Evolutionary conservation across 2,888 invertebrate genomes (phyloP).

Genomic region (Minunthozetes semirufus): DNA sequence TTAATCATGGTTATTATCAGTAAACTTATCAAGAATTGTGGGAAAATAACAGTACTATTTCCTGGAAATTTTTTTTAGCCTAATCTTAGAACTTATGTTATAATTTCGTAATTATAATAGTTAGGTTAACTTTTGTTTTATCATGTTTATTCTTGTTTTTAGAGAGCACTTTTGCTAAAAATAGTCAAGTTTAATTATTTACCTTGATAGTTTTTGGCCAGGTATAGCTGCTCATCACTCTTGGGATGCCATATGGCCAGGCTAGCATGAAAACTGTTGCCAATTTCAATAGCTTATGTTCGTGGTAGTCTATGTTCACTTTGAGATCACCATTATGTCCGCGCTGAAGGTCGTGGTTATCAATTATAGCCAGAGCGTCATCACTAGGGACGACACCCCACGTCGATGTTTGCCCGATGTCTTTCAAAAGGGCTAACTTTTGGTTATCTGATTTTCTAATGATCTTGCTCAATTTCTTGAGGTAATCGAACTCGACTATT

Average conservation of each 20-base stretch:
- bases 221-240: slow-evolving; percentile 75
- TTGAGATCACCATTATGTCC: slow-evolving; percentile 58
- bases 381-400: slow-evolving; percentile 46
- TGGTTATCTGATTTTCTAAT: slow-evolving; percentile 41
- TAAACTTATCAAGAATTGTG: too few species aligned
- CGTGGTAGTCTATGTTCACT: slow-evolving; percentile 54
- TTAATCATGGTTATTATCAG: too few species aligned
- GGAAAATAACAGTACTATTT: too few species aligned
- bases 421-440: slow-evolving; percentile 43
- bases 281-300: slow-evolving; percentile 61
- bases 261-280: slow-evolving; percentile 82
- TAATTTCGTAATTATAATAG: too few species aligned
- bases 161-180: too few species aligned
- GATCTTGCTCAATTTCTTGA: slow-evolving; percentile 45
- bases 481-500: slow-evolving; percentile 51
- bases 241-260: slow-evolving; percentile 68
- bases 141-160: too few species aligned
- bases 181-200: not conserved
- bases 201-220: slow-evolving; percentile 53
- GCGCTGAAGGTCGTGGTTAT: slow-evolving; percentile 86
- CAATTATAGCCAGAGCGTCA: slow-evolving; percentile 68
- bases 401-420: slow-evolving; percentile 42
- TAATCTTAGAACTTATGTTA: too few species aligned
- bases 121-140: too few species aligned
- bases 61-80: too few species aligned